Evolutionary conservation across 2,888 invertebrate genomes (phyloP).

Genomic region (Agrotis puta): DNA sequence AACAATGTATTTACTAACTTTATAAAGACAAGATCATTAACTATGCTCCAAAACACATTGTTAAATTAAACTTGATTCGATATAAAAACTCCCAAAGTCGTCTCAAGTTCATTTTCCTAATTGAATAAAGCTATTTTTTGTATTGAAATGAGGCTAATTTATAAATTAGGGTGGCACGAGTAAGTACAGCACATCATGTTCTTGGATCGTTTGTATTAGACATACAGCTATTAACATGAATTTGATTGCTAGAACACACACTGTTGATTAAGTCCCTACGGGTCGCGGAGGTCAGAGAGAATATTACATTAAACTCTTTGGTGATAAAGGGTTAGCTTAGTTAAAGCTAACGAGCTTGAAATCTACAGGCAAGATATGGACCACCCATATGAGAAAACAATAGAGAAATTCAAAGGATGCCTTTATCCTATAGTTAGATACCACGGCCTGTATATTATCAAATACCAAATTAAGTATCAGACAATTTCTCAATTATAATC

Average conservation of each 20-base stretch:
- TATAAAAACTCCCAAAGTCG: constrained; percentile 40
- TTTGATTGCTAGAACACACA: constrained; percentile 25
- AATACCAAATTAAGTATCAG: neutral
- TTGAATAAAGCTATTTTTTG: constrained; percentile 29
- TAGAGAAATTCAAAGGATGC: neutral
- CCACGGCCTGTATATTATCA: neutral
- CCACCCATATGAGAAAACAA: neutral
- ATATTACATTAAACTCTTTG: neutral
- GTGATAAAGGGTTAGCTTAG: constrained; percentile 5
- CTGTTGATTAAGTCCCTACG: constrained; percentile 7
- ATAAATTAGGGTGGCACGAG: constrained; percentile 9
- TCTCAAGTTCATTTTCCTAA: constrained; percentile 40
- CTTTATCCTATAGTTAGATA: neutral
- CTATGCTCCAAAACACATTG: constrained; percentile 7
- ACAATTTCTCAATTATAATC: neutral
- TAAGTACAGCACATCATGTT: constrained; percentile 11
- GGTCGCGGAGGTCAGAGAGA: constrained; percentile 12
- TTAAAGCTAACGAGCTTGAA: neutral
- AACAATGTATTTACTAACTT: neutral
- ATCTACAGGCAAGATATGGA: neutral
- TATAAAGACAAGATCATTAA: constrained; percentile 1
- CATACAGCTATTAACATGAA: neutral
- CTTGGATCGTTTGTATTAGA: neutral
- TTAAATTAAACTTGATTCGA: neutral
- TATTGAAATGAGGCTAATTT: constrained; percentile 27